These are phyloP conservation scores for Ctenoplectra terminalis DNA, from an alignment of 1,140 invertebrate genomes.

Conservation along the genomic window DNA sequence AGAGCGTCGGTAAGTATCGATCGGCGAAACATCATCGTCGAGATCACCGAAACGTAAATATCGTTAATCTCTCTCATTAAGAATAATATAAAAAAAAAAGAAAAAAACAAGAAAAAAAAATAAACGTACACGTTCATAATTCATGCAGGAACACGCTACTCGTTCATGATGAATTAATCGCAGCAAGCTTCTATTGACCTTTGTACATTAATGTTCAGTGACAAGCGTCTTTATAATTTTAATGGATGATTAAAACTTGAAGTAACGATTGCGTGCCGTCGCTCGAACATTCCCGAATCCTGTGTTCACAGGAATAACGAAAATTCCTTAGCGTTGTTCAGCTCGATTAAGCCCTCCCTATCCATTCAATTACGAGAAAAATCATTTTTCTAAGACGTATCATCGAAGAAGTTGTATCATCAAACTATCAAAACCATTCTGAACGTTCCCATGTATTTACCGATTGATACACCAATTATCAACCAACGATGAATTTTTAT, in stretches of 20 bases:
- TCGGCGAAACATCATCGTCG: neutral
- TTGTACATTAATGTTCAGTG: constrained; percentile 70
- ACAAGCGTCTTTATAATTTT: constrained; percentile 61
- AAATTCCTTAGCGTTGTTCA: constrained; percentile 53
- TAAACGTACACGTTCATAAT: constrained; percentile 29
- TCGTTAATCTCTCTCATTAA: neutral
- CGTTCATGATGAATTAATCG: constrained; percentile 67
- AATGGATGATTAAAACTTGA: constrained; percentile 59
- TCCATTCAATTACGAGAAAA: no score
- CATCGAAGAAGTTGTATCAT: neutral
- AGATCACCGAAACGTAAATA: neutral
- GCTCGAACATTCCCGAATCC: constrained; percentile 75
- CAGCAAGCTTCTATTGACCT: constrained; percentile 69
- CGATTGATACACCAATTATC: neutral
- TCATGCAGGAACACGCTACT: constrained; percentile 55
- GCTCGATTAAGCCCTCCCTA: neutral
- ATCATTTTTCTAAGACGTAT: neutral
- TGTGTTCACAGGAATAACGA: constrained; percentile 81
- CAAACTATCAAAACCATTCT: neutral
- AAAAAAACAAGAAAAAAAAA: neutral
- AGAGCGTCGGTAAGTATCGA: constrained; percentile 81
- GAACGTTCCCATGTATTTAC: neutral
- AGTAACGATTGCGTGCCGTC: constrained; percentile 67
- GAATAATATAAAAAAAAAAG: neutral
- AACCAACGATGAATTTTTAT: neutral